phyloP scores from a whole-genome alignment of 2,797 vertebrate genomes.

The Eleutherodactylus coqui region DNA sequence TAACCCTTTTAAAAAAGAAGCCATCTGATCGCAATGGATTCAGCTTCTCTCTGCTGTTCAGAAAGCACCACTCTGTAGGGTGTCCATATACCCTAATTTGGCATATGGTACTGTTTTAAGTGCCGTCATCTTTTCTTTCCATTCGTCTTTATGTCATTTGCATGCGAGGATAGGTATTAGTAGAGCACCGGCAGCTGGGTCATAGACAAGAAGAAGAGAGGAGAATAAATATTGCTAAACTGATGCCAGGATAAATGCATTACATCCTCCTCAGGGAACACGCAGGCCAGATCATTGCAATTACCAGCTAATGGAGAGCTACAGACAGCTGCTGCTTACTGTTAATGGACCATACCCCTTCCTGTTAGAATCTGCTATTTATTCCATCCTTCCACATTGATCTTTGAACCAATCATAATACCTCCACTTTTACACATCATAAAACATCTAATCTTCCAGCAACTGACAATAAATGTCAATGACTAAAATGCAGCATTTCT shows the following conservation, averaged over 20 bases:
- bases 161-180: conserved; percentile 22
- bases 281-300: conserved; percentile 47
- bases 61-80: neutral
- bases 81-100: no score
- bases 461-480: conserved; percentile 8
- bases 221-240: conserved; percentile 28
- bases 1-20: no score
- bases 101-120: no score
- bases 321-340: conserved; percentile 59
- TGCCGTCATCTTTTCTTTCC: no score
- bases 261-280: conserved; percentile 57
- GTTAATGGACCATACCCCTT: conserved; percentile 36
- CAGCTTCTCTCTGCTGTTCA: no score
- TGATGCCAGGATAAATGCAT: conserved; percentile 57
- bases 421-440: conserved; percentile 38
- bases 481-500: neutral
- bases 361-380: conserved; percentile 26
- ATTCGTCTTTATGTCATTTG: conserved; percentile 48
- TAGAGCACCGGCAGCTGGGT: conserved; percentile 22
- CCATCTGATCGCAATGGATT: no score
- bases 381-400: conserved; percentile 33
- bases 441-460: conserved; percentile 31
- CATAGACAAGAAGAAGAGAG: conserved; percentile 13
- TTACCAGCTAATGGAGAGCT: conserved; percentile 61
- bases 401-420: conserved; percentile 32